Evolutionary conservation across 2,113 vertebrate genomes (phyloP), one percentile per base, ranked within the genome.

Genomic region (Reinhardtius hippoglossoides): DNA sequence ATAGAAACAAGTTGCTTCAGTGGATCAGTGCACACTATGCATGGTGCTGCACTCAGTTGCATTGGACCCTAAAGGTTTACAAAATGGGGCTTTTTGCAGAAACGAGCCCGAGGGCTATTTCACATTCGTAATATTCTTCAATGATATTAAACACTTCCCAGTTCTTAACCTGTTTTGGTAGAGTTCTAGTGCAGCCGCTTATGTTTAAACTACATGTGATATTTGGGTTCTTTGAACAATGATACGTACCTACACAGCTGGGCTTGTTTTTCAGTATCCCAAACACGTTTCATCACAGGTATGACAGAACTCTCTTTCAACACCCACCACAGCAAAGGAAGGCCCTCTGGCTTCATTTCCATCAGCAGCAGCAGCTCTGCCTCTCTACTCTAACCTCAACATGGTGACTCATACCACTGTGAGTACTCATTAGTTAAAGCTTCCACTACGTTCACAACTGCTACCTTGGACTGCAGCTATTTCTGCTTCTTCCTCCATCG

Each of bases 261-360:
- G 60, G 9, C 9, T 66, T 24, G 20, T 61, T 66, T 62, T 35
- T 4, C 14, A 37, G 14, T 3, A 21, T 55, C 48, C 48, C 18
- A 55, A 9, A 55, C n/a, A 12, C 18, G 16, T 7, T 50, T 67
- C 21, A 64, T 69, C 65, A 64, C 42, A 83, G 44, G 35, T 57
- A 37, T 58, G 37, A 56, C n/a, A 15, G 55, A 81, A 44, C 55
- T 70, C 88, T 90, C 75, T 82, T 67, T 66, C 26, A 81, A 84
- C 54, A 46, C 54, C 70, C 50, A 46, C 20, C 56, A 46, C 40
- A 67, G 66, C 58, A 64, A n/a, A 73, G 77, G 46, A 80, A 76
- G 73, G 52, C 46, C 71, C 66, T 68, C 63, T 37, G 74, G 83
- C 73, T 56, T 57, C 50, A 46, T 74, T 69, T 55, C 37, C 23